These are phyloP conservation scores for Jacana jacana DNA, from an alignment of 2,113 vertebrate genomes.

Conservation along the genomic window DNA sequence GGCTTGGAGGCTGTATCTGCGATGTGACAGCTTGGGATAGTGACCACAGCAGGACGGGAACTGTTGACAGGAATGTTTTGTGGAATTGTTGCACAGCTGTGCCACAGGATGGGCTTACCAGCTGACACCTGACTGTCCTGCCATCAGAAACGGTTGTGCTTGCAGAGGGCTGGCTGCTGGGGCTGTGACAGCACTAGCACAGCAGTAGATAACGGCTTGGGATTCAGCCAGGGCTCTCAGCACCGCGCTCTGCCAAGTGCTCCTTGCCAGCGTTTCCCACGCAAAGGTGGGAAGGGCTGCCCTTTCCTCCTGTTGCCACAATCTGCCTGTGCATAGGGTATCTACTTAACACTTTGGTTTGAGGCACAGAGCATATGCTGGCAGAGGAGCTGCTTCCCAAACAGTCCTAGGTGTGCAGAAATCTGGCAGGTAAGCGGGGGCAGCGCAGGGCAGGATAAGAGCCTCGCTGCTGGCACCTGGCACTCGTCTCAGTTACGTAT, in stretches of 20 bases:
- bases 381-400: slow-evolving; percentile 28
- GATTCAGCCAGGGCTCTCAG: not conserved
- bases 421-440: not conserved
- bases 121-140: not conserved
- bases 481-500: not conserved
- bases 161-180: not conserved
- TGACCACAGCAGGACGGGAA: not conserved
- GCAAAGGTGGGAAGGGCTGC: slow-evolving; percentile 7
- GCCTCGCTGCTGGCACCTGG: not conserved
- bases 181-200: not conserved
- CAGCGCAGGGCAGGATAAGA: not conserved
- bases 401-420: not conserved
- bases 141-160: not conserved
- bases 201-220: not conserved
- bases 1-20: not conserved
- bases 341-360: not conserved
- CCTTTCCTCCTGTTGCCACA: not conserved
- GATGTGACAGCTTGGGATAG: not conserved
- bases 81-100: not conserved
- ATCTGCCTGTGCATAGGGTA: not conserved
- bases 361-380: slow-evolving; percentile 16
- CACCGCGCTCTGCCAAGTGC: not conserved
- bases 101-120: not conserved
- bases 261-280: slow-evolving; percentile 31
- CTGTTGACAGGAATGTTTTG: not conserved